Base-by-base conservation (phyloP, 2,797 vertebrate genomes). In the Podarcis siculus region DNA sequence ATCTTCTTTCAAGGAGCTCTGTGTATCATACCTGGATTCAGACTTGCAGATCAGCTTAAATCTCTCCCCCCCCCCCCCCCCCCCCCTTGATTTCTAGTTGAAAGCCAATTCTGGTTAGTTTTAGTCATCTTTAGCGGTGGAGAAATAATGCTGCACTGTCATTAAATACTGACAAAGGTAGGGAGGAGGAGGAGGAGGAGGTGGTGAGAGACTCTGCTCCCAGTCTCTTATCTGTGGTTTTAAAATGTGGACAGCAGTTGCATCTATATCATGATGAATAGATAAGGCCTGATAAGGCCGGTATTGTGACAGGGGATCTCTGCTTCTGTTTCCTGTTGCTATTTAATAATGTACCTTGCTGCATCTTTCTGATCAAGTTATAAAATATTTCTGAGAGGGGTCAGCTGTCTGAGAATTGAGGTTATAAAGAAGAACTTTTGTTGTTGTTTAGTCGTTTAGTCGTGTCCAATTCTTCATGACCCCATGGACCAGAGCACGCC, bases 301-400 rank as follows among this genome's bases (percentile, higher is more conserved):
- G 15, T 61, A 58, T 49, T 75, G 15, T 73, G n/a, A 42, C 3
- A 19, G 15, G 58, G 17, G 13, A 49, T 42, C 42, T 21, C 27
- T 7, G 45, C 32, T 32, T 49, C 39, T 13, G 23, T 15, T 32
- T 32, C 21, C 25, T 8, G 81, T 80, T 71, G 30, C 42, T 35
- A 25, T 71, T 61, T 45, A 75, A 90, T 81, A 67, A 76, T 69
- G 12, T 17, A 42, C 19, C 12, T 1, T 1, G 69, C 64, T 37
- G 0, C 0, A 1, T 79, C 23, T 6, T 86, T 88, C 45, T 0
- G 0, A 42, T 42, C 39, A 23, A 81, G 30, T 0, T 0, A 21
- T 80, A 17, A 0, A 0, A 0, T 1, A 9, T 8, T 66, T 69
- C 76, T 8, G 0, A 66, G 15, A 4, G 3, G 3, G 0, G 1